phyloP scores from a whole-genome alignment of 2,113 vertebrate genomes.

The Podilymbus podiceps region DNA sequence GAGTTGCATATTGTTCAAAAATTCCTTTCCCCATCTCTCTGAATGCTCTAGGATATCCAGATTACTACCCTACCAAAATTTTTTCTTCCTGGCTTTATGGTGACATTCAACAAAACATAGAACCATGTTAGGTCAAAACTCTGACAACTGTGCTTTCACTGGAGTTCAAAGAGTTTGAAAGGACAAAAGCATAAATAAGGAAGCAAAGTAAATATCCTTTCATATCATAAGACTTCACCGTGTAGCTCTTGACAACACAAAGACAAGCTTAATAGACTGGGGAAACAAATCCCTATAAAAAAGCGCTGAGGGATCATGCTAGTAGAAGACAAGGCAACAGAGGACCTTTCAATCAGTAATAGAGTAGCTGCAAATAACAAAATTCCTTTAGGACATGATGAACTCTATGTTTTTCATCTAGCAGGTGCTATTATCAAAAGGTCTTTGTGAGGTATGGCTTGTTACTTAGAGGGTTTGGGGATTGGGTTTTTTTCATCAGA shows the following conservation, averaged over 20 bases:
- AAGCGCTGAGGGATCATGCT: background rate
- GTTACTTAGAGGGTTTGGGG: background rate
- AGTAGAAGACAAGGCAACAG: background rate
- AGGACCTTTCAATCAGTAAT: constrained; percentile 3
- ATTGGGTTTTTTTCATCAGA: background rate
- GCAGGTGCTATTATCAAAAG: background rate
- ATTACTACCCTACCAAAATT: background rate
- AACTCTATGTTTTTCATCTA: background rate
- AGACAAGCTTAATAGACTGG: background rate
- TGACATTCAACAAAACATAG: background rate
- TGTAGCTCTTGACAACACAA: constrained; percentile 11
- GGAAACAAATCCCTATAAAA: constrained; percentile 41
- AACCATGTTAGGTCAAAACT: constrained; percentile 2
- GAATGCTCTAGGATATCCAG: background rate
- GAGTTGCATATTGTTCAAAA: background rate
- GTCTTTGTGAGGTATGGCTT: background rate
- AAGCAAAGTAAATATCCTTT: constrained; percentile 35
- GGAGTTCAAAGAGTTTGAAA: constrained; percentile 35
- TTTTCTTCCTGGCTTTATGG: background rate
- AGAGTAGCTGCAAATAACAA: constrained; percentile 32
- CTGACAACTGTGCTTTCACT: constrained; percentile 49
- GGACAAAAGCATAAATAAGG: background rate
- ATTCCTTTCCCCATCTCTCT: background rate
- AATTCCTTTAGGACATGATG: background rate
- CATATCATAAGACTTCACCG: background rate